Base-by-base conservation (phyloP, 2,888 invertebrate species). In the Tineola bisselliella region DNA sequence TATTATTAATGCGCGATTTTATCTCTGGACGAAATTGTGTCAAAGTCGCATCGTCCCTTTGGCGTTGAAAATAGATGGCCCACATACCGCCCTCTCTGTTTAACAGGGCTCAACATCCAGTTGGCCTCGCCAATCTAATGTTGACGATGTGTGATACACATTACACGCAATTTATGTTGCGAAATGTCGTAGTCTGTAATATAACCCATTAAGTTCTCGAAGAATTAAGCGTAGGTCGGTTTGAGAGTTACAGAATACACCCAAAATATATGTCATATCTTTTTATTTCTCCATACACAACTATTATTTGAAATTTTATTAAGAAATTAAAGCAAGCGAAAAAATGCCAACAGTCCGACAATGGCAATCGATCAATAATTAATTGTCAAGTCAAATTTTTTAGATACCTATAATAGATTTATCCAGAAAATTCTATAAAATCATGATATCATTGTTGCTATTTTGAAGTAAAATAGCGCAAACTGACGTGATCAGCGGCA, bases 81-180 rank as follows among this genome's bases (percentile, higher is more conserved):
- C 63, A 68, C 63, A 67, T 68, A 61, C 62, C 59, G 59, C 33
- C 60, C 60, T 60, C 43, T 18, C 38, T 38, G 6, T 38, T n/a
- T 3, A 38, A 43, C 44, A 59, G 59, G 59, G 59, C 44, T 44
- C 17, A 25, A 33, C n/a, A 33, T 25, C 30, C 18, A 17, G 59
- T 13, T 43, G 67, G 65, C 68, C 67, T 65, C 65, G 67, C 63
- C 64, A 67, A 68, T 67, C 68, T 66, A 66, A 65, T 63, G 68
- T 68, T 70, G 70, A 69, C 68, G 70, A 64, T 4, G 43, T 15
- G 10, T 59, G 13, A 43, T n/a, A 56, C 6, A 56, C 4, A 33
- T 58, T 58, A 33, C 13, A 17, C 58, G 65, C 66, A 62, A 65
- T 63, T 64, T 64, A 60, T 44, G 65, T 71, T 72, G 68, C 70